Percentiles rank a stretch among this genome's conserved stretches.
phyloP scores from a whole-genome alignment of 2,888 invertebrate species.

The Drepanosiphum platanoidis region DNA sequence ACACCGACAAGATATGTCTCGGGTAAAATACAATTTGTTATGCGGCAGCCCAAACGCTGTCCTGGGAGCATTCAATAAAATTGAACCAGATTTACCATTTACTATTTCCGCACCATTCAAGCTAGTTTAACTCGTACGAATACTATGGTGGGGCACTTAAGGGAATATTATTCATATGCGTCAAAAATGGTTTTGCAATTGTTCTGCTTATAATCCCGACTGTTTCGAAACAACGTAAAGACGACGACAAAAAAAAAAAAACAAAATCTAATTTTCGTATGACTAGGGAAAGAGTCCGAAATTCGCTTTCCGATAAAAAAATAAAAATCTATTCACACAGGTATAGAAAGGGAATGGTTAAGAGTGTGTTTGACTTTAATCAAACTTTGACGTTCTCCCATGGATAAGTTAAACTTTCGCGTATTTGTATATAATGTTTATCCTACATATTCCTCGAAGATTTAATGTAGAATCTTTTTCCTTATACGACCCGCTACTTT shows the following conservation, averaged over 20 bases:
- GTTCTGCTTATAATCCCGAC: neutral
- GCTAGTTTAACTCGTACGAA: neutral
- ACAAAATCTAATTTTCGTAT: neutral
- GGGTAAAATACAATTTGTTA: constrained; percentile 6
- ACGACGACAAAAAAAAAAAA: neutral
- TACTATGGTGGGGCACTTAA: neutral
- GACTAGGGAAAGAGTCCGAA: neutral
- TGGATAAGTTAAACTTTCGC: neutral
- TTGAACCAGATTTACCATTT: neutral
- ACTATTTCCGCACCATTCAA: neutral
- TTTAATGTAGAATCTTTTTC: neutral
- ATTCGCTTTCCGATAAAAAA: neutral
- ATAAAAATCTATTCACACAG: neutral
- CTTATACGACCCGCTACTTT: neutral
- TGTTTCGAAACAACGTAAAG: neutral
- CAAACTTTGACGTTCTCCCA: neutral
- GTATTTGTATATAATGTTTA: neutral
- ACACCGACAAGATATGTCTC: constrained; percentile 3
- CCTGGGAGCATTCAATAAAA: neutral
- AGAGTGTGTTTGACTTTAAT: constrained; percentile 6
- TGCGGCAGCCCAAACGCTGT: neutral
- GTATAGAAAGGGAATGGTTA: neutral
- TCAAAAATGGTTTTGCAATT: constrained; percentile 9
- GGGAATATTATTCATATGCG: neutral
- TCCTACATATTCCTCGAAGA: neutral